These are phyloP conservation scores for Thomomys bottae DNA, from an alignment of 2,113 vertebrate species.

Conservation along the genomic window DNA sequence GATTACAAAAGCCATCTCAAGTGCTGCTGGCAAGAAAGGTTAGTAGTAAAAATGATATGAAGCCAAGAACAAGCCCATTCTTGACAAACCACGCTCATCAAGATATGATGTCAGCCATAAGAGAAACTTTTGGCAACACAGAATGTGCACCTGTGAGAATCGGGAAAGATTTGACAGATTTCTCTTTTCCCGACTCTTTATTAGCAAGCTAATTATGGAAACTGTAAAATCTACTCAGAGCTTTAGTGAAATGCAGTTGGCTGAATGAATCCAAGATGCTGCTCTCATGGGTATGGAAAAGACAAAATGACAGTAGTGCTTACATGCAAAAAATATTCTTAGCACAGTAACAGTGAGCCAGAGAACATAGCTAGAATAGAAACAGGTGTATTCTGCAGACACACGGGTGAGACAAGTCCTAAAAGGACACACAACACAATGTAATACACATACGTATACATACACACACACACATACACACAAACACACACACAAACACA, in stretches of 20 bases:
- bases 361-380: neutral
- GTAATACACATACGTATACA: rapidly evolving
- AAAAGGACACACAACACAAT: neutral
- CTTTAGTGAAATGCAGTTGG: constrained; percentile 37
- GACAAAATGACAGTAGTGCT: constrained; percentile 26
- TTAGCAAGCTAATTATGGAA: constrained; percentile 74
- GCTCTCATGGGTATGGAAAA: constrained; percentile 30
- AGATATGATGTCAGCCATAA: constrained; percentile 67
- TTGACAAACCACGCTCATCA: constrained; percentile 66
- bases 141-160: constrained; percentile 67
- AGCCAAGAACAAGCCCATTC: constrained; percentile 64
- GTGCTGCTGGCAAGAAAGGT: constrained; percentile 63
- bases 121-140: constrained; percentile 58
- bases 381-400: neutral
- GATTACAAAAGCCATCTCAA: constrained; percentile 35
- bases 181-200: constrained; percentile 65
- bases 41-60: constrained; percentile 46
- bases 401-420: rapidly evolving
- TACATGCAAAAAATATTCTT: neutral
- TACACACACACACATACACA: neutral
- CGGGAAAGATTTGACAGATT: constrained; percentile 66
- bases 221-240: constrained; percentile 47
- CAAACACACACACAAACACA: no score
- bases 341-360: neutral
- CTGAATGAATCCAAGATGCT: constrained; percentile 38